phyloP scores from a whole-genome alignment of 2,113 vertebrate genomes.

The Rhineura floridana region DNA sequence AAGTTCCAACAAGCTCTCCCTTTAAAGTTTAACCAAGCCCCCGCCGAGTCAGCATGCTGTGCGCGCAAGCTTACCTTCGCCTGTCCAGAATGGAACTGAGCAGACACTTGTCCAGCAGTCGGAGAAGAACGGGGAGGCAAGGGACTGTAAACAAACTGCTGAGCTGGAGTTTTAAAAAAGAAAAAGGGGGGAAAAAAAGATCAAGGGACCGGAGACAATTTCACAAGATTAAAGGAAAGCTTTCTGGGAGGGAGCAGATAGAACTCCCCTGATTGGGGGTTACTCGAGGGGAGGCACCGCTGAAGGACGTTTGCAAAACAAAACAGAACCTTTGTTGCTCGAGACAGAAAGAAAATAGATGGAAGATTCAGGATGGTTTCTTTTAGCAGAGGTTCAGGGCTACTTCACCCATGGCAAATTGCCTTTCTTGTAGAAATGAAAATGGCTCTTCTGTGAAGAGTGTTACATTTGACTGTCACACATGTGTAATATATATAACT shows the following conservation, averaged over 20 bases:
- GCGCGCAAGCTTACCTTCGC: conserved; percentile 75
- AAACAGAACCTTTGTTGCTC: not conserved
- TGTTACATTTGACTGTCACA: not conserved
- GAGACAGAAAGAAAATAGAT: not conserved
- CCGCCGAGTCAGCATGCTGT: not conserved
- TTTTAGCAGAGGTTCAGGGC: not conserved
- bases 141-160: conserved; percentile 77
- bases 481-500: not conserved
- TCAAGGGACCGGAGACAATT: conserved; percentile 76
- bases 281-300: not conserved
- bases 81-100: conserved; percentile 64
- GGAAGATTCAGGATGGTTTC: not conserved
- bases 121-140: conserved; percentile 62
- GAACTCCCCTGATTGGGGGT: not conserved
- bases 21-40: not conserved
- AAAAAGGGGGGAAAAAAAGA: conserved; percentile 17
- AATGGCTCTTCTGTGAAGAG: not conserved
- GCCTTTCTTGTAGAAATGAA: not conserved
- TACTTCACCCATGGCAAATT: too few species aligned
- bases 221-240: conserved; percentile 53
- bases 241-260: not conserved
- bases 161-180: conserved; percentile 18
- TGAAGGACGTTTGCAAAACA: not conserved
- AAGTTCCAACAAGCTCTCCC: not conserved
- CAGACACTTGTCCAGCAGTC: conserved; percentile 37